phyloP scores from a whole-genome alignment of 1,140 invertebrate species.

The Drosophila mayri region DNA sequence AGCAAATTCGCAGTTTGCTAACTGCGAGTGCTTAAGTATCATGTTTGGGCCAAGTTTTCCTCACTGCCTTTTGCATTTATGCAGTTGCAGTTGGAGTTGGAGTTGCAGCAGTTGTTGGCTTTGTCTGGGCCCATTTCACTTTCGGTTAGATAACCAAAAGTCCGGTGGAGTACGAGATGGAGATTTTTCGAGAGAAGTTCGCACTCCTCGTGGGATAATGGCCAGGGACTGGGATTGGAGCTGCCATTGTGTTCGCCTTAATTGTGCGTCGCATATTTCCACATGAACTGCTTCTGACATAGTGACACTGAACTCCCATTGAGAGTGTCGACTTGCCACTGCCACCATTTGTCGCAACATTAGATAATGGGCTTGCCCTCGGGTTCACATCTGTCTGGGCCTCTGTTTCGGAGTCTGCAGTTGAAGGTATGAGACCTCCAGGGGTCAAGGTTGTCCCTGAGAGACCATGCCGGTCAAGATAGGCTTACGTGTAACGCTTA shows the following conservation, averaged over 20 bases:
- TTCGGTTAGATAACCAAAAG: conserved; percentile 71
- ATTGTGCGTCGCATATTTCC: conserved; percentile 25
- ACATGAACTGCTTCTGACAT: conserved; percentile 55
- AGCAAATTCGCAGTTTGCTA: conserved; percentile 80
- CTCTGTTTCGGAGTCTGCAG: conserved; percentile 16
- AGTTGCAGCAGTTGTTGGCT: conserved; percentile 36
- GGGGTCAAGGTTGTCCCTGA: conserved; percentile 62
- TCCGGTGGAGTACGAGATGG: background rate
- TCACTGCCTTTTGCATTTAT: conserved; percentile 60
- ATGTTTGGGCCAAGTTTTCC: conserved; percentile 62
- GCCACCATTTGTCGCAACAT: conserved; percentile 47
- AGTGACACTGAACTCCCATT: conserved; percentile 68
- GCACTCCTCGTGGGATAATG: conserved; percentile 50
- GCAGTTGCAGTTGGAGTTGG: conserved; percentile 49
- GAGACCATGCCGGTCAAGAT: background rate
- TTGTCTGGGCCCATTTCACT: conserved; percentile 66
- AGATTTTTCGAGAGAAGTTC: background rate
- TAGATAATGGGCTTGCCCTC: conserved; percentile 66
- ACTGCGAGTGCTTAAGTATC: conserved; percentile 63
- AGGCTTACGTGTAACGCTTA: background rate
- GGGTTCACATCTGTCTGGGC: conserved; percentile 7
- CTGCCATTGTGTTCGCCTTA: conserved; percentile 27
- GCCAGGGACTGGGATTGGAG: conserved; percentile 11
- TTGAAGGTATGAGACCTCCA: conserved; percentile 20
- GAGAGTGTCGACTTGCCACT: conserved; percentile 35